Base-by-base conservation (phyloP, 1,140 invertebrate species). In the Drosophila nigromelanica region DNA sequence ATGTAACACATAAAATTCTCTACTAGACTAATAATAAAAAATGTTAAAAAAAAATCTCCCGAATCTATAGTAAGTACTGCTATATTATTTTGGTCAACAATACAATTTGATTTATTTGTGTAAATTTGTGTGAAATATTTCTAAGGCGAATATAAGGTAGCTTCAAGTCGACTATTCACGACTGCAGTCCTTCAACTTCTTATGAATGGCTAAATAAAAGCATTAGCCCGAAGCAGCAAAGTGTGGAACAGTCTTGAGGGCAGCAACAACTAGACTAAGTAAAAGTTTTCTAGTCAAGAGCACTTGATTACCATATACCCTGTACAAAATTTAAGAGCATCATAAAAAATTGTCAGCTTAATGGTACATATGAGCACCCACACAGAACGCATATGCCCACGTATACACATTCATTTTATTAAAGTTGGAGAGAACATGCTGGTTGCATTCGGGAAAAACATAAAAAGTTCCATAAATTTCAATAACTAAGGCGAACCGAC, bases 391-490 rank as follows among this genome's bases (percentile, higher is more conserved):
- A 48, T 15, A 24, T 10, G 2, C 43, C 7, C 8, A 50, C 6
- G 27, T 4, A 30, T 18, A 18, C 18, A 18, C 47, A 8, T 5
- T 33, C 21, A 15, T 27, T 43, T 15, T 27, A 43, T 42, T 24
- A 55, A 55, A 39, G 33, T 24, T n/a, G 35, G 24, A 55, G 10
- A 12, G n/a, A 42, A 42, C 18, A 27, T 40, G 39, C 14, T 42
- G 21, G n/a, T 42, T 55, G 52, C 52, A 55, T 24, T 55, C 37
- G 37, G 37, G 39, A 21, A 30, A 24, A 43, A 11, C 24, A 30
- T 43, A 43, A 56, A 56, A 56, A 56, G 18, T 42, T 43, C 8
- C 54, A 56, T 56, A 43, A 30, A 56, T 56, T 56, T 56, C 54
- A 56, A 56, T 56, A 56, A 43, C 54, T 42, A 56, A 27, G 39